phyloP scores from a whole-genome alignment of 2,888 invertebrate species.

The Caenorhabditis angaria region DNA sequence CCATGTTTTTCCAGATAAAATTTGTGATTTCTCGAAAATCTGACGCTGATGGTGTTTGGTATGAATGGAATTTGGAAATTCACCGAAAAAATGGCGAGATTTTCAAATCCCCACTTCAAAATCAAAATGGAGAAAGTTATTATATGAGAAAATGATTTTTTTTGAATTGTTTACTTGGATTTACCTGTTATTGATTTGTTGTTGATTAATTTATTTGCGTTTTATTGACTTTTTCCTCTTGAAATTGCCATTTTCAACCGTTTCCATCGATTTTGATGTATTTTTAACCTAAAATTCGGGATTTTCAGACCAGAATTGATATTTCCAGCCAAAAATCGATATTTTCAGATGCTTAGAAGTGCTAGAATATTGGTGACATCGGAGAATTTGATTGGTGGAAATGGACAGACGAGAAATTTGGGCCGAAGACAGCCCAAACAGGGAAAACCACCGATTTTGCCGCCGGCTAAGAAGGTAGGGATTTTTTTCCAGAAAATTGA shows the following conservation, averaged over 20 bases:
- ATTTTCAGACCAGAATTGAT: too few relatives aligned
- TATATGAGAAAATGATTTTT: conserved; percentile 49
- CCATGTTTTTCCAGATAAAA: conserved; percentile 35
- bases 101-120: conserved; percentile 46
- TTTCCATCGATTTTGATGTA: too few relatives aligned
- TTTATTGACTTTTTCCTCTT: too few relatives aligned
- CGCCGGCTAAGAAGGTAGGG: conserved; percentile 64
- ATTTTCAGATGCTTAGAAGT: not conserved
- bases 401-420: conserved; percentile 34
- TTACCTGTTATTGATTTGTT: not conserved
- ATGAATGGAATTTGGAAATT: conserved; percentile 66
- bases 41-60: conserved; percentile 68
- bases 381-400: not conserved
- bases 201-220: not conserved
- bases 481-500: not conserved
- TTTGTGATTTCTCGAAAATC: conserved; percentile 59
- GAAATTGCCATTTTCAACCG: too few relatives aligned
- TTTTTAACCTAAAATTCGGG: too few relatives aligned
- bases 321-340: too few relatives aligned
- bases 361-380: not conserved
- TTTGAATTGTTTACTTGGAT: not conserved
- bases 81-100: conserved; percentile 19
- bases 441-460: conserved; percentile 68
- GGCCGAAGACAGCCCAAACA: conserved; percentile 58
- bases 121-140: conserved; percentile 58